phyloP scores from a whole-genome alignment of 1,140 invertebrate genomes.

The Drosophila repletoides region DNA sequence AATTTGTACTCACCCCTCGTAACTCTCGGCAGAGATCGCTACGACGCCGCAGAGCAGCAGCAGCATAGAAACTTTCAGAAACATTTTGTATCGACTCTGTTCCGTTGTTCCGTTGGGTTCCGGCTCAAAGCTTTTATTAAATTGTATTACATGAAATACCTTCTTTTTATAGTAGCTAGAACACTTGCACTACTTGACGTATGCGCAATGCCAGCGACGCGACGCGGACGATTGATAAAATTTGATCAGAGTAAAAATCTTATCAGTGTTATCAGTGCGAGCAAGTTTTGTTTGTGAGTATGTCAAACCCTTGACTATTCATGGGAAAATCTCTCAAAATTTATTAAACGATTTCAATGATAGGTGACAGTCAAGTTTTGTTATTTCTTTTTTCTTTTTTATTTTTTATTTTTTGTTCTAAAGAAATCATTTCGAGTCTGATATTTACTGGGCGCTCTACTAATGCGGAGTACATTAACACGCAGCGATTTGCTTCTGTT shows the following conservation, averaged over 20 bases:
- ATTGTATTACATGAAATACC: conserved; percentile 7
- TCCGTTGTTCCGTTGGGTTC: conserved; percentile 49
- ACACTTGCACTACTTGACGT: conserved; percentile 39
- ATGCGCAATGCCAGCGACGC: conserved; percentile 29
- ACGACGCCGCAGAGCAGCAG: conserved; percentile 53
- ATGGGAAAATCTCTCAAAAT: conserved; percentile 59
- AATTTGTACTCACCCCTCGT: conserved; percentile 67
- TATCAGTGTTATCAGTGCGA: conserved; percentile 42
- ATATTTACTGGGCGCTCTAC: too few relatives aligned
- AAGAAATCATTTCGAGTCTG: too few relatives aligned
- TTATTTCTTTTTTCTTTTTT: too few relatives aligned
- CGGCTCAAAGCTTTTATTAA: conserved; percentile 49
- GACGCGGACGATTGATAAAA: conserved; percentile 26
- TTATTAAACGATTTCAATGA: conserved; percentile 31
- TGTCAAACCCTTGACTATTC: conserved; percentile 38
- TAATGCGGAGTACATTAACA: too few relatives aligned
- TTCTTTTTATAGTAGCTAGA: conserved; percentile 42
- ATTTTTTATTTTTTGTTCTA: too few relatives aligned
- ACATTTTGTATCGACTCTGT: conserved; percentile 30
- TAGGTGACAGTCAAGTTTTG: conserved; percentile 34
- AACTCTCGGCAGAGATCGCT: conserved; percentile 42
- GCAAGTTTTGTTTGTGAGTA: conserved; percentile 22
- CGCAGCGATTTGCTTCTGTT: too few relatives aligned
- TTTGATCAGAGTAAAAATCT: conserved; percentile 36
- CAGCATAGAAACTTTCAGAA: conserved; percentile 52